phyloP scores from a whole-genome alignment of 2,797 vertebrate genomes.

The Lacerta bilineata region DNA sequence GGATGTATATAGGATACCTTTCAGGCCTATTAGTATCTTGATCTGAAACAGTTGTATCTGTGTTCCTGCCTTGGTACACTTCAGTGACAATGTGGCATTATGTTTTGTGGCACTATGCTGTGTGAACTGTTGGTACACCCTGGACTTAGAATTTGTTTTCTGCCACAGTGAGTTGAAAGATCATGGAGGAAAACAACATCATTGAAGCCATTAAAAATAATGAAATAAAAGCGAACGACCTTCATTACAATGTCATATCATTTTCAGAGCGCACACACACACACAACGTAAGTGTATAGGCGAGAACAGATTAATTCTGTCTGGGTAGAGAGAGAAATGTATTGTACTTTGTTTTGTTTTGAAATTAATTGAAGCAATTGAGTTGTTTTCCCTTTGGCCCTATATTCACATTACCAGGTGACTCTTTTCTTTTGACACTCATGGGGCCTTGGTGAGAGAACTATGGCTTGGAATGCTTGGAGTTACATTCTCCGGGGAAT shows the following conservation, averaged over 20 bases:
- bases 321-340: not conserved
- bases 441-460: not conserved
- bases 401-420: not conserved
- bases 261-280: not conserved
- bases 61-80: not conserved
- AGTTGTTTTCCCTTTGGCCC: not conserved
- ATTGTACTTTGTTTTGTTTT: not conserved
- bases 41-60: not conserved
- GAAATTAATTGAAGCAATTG: conserved; percentile 6
- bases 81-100: not conserved
- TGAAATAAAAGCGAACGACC: not conserved
- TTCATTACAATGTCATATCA: conserved; percentile 12
- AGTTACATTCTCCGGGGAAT: not conserved
- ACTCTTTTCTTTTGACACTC: conserved; percentile 4
- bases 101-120: not conserved
- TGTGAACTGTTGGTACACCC: not conserved
- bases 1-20: not conserved
- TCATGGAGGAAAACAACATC: not conserved
- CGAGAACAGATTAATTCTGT: not conserved
- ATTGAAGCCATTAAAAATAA: not conserved
- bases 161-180: not conserved
- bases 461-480: not conserved
- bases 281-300: not conserved
- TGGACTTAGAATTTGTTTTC: not conserved
- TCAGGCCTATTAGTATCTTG: not conserved